Base-by-base conservation (phyloP, 2,888 invertebrate genomes). In the Lasioglossum morio region DNA sequence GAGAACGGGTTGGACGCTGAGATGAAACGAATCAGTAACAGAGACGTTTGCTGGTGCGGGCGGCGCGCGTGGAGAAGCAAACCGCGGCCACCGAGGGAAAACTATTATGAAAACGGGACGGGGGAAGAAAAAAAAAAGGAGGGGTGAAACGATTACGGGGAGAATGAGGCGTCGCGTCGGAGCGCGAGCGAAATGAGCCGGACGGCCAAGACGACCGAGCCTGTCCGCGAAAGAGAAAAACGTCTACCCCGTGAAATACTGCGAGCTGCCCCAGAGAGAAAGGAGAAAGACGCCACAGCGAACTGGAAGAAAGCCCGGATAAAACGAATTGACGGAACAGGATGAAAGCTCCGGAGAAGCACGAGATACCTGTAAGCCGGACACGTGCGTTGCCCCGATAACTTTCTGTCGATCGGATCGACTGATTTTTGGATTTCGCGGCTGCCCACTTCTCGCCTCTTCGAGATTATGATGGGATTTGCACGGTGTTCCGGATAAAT, bases 101-200 rank as follows among this genome's bases (percentile, higher is more conserved):
- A 69, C 77, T 84, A 77, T 84, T 84, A 77, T 57, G 48, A 48
- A 37, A 37, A 34, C 30, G 69, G 43, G 30, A 63, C n/a, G 57
- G 37, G 30, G 34, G 34, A 34, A 34, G 34, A 34, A 34, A n/a
- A 69, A 23, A 34, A 37, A 34, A 57, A 66, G 81, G 34, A 73
- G 78, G 79, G 78, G 79, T 57, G 85, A 79, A 79, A 77, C 85
- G 77, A 79, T 85, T 85, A 85, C 75, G 84, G 72, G 57, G 84
- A 79, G 57, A 82, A 85, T 76, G 75, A 85, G 78, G 60, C 84
- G 84, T 74, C 40, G 77, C 82, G 66, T 53, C 23, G 23, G 53
- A 48, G 43, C 60, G 60, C 63, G 76, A 40, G 34, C 23, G 75
- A 79, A 84, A 84, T 69, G 79, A 77, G 79, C 46, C 85, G 60